Conservation (phyloP, 2,797 vertebrate genomes). For the Darevskia mixta region DNA sequence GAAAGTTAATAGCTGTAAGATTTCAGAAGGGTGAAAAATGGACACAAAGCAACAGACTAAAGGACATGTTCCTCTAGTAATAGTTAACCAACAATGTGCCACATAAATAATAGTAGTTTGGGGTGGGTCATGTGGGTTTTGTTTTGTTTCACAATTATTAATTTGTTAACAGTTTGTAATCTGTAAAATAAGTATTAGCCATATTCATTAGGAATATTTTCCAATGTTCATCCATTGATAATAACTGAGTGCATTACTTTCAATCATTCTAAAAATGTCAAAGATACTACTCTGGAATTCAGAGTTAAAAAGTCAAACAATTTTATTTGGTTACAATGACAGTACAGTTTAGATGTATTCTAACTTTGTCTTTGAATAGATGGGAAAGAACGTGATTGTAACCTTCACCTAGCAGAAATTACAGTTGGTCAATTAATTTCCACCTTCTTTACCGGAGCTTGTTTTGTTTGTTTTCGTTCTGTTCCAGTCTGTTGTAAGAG, state of each 20-base stretch:
- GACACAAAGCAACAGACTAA: neutral
- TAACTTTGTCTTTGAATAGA: neutral
- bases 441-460: neutral
- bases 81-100: neutral
- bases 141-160: neutral
- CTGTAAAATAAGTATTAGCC: neutral
- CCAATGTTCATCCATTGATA: neutral
- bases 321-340: neutral
- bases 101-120: neutral
- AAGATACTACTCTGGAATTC: slow-evolving; percentile 4
- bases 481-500: neutral
- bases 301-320: slow-evolving; percentile 7
- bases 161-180: neutral
- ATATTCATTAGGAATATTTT: neutral
- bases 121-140: neutral
- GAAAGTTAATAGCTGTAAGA: neutral
- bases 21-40: neutral
- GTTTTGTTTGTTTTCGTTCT: slow-evolving; percentile 18
- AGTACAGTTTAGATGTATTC: neutral
- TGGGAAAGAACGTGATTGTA: neutral
- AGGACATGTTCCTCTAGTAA: neutral
- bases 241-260: neutral
- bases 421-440: slow-evolving; percentile 7
- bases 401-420: neutral
- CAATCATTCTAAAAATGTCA: neutral